These are phyloP conservation scores for Torymus tubicola DNA, from an alignment of 2,888 invertebrate species.

Conservation along the genomic window DNA sequence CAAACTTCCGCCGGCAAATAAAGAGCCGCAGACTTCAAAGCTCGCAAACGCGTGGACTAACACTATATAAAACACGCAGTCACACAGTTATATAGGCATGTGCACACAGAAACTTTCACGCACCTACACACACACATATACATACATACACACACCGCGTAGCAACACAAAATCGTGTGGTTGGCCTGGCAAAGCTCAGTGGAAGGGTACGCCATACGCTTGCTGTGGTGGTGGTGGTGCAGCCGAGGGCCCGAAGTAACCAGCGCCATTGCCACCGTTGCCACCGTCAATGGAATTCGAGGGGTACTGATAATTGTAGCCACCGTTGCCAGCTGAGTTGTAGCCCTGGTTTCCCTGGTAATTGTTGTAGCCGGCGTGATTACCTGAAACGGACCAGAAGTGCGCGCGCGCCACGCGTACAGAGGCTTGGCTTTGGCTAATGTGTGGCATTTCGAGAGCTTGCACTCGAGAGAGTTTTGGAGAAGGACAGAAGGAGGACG, in stretches of 20 bases:
- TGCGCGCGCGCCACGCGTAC: not conserved
- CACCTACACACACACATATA: not conserved
- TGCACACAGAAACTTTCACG: too few species aligned
- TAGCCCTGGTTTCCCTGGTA: constrained; percentile 64
- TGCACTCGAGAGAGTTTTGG: too few species aligned
- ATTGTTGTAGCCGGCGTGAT: constrained; percentile 68
- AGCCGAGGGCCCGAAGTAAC: constrained; percentile 64
- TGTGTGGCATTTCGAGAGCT: too few species aligned
- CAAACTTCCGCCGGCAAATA: too few species aligned
- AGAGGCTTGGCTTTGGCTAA: too few species aligned
- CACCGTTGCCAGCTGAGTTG: constrained; percentile 58
- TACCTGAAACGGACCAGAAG: constrained; percentile 60
- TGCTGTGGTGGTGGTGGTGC: constrained; percentile 62
- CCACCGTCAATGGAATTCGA: constrained; percentile 68
- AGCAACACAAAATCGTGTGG: too few species aligned
- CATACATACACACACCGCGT: not conserved
- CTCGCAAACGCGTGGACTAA: too few species aligned
- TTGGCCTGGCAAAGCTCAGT: constrained; percentile 52
- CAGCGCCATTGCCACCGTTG: constrained; percentile 64
- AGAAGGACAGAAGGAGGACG: not conserved
- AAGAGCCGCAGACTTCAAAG: too few species aligned
- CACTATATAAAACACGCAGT: too few species aligned
- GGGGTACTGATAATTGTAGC: constrained; percentile 68
- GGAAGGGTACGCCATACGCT: constrained; percentile 72
- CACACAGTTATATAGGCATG: not conserved